A percentile compares a stretch with the other conserved stretches of the same genome.
These are phyloP conservation scores for Rhynchomys soricoides DNA, from an alignment of 2,113 vertebrate species.

Conservation along the genomic window DNA sequence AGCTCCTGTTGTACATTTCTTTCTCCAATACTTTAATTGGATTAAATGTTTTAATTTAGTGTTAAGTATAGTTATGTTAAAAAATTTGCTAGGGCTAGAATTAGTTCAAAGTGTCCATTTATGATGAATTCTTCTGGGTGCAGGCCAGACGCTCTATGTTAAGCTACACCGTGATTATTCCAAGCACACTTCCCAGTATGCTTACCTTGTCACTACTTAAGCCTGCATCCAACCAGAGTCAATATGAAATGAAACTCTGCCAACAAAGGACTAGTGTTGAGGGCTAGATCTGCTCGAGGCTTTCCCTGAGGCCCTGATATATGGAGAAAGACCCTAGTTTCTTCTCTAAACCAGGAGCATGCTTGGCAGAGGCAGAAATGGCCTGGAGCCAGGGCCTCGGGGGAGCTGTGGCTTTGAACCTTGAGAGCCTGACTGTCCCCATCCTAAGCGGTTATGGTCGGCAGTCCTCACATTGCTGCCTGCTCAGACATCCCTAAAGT, in stretches of 20 bases:
- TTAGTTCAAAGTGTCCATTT: no score
- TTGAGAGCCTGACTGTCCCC: background rate
- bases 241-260: background rate
- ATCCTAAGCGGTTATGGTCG: background rate
- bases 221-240: background rate
- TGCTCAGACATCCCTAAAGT: background rate
- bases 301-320: background rate
- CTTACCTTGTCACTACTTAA: no score
- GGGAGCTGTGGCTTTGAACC: background rate
- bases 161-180: no score
- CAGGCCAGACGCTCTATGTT: no score
- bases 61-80: no score
- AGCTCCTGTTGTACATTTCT: no score
- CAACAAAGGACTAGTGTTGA: background rate
- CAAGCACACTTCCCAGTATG: no score
- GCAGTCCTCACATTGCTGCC: background rate
- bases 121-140: no score
- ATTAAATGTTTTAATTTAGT: no score
- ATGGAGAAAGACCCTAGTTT: background rate
- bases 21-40: no score
- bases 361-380: background rate
- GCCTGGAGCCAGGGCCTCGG: background rate
- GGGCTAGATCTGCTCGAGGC: background rate
- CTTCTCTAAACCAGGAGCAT: background rate
- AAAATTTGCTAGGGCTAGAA: no score